phyloP scores from a whole-genome alignment of 2,113 vertebrate species.

The Sardina pilchardus region DNA sequence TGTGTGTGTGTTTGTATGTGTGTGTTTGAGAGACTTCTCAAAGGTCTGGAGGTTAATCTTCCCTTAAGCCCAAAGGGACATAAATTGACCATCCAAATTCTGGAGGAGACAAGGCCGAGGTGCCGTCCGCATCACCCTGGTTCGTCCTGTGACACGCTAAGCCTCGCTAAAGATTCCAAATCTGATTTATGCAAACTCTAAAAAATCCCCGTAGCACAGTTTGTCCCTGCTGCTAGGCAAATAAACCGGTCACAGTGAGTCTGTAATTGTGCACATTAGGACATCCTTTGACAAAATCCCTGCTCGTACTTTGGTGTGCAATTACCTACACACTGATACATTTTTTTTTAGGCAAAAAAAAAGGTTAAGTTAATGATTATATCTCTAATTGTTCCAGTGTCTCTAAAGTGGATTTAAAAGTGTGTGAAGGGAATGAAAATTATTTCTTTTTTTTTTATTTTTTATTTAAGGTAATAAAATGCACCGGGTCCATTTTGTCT shows the following conservation, averaged over 20 bases:
- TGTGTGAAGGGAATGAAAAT: not conserved
- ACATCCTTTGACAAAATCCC: not conserved
- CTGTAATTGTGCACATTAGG: not conserved
- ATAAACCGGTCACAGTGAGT: not conserved
- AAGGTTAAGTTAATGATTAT: slow-evolving; percentile 1
- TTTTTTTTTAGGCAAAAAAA: not conserved
- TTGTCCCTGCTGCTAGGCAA: not conserved
- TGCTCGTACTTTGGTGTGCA: not conserved
- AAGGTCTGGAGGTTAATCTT: slow-evolving; percentile 8
- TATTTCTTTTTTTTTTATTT: slow-evolving; percentile 27
- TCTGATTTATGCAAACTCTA: not conserved
- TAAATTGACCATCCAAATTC: not conserved
- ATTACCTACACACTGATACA: not conserved
- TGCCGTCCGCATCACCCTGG: not conserved
- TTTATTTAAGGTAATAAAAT: slow-evolving; percentile 41
- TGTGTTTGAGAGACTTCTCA: not conserved
- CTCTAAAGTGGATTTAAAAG: slow-evolving; percentile 3
- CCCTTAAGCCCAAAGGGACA: not conserved
- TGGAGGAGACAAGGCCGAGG: not conserved
- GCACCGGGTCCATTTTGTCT: slow-evolving; percentile 44
- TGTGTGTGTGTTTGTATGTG: not conserved
- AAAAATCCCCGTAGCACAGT: not conserved
- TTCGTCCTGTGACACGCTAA: not conserved
- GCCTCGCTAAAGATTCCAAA: not conserved
- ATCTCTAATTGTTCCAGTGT: not conserved